phyloP scores from a whole-genome alignment of 2,113 vertebrate genomes.

The Perca flavescens region DNA sequence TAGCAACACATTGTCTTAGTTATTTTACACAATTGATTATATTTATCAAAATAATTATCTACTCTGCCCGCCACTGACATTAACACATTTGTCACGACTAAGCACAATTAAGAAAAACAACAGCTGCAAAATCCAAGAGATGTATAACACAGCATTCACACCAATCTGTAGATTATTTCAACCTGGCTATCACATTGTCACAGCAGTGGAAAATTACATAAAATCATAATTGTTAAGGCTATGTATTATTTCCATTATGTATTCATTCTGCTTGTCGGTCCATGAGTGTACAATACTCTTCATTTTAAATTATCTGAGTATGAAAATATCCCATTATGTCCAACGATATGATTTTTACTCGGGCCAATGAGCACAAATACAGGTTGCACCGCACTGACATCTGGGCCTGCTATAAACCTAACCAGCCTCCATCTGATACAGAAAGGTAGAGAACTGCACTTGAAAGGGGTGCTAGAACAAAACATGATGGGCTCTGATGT shows the following conservation, averaged over 20 bases:
- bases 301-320: not conserved
- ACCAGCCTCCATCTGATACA: constrained; percentile 21
- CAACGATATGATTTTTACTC: not conserved
- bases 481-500: constrained; percentile 67
- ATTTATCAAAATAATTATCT: constrained; percentile 48
- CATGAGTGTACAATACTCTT: not conserved
- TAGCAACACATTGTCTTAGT: constrained; percentile 21
- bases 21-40: constrained; percentile 25
- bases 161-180: constrained; percentile 45
- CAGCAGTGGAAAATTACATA: not conserved
- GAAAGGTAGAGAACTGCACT: constrained; percentile 32
- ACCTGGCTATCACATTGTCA: constrained; percentile 24
- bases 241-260: not conserved
- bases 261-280: not conserved
- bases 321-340: not conserved
- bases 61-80: constrained; percentile 1
- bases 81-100: constrained; percentile 5
- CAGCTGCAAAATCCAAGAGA: constrained; percentile 45
- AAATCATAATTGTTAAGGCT: not conserved
- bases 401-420: constrained; percentile 29
- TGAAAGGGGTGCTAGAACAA: constrained; percentile 45
- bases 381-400: constrained; percentile 15
- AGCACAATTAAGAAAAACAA: constrained; percentile 50
- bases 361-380: not conserved
- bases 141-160: constrained; percentile 29